These are phyloP conservation scores for Hemibagrus wyckioides DNA, from an alignment of 2,113 vertebrate genomes.

Conservation along the genomic window DNA sequence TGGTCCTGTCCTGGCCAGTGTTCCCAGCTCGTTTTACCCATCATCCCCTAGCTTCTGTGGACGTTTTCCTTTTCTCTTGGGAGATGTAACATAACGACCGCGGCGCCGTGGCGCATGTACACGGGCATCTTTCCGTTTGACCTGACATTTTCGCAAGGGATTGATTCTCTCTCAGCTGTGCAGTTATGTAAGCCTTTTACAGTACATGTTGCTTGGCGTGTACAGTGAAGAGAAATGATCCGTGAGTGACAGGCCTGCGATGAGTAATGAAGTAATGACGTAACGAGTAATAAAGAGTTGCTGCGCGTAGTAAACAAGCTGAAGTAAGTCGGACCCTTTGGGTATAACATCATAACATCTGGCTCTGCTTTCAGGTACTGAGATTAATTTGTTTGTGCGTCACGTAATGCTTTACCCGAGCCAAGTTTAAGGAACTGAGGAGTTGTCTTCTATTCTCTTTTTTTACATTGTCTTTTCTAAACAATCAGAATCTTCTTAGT, in stretches of 20 bases:
- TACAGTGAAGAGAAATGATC: background rate
- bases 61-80: background rate
- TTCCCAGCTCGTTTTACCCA: background rate
- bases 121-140: slow-evolving; percentile 29
- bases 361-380: background rate
- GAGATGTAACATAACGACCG: background rate
- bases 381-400: background rate
- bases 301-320: background rate
- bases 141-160: background rate
- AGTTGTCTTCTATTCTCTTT: background rate
- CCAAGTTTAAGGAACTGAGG: background rate
- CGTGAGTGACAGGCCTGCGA: background rate
- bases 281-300: background rate
- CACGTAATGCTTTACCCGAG: background rate
- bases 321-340: background rate
- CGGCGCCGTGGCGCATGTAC: background rate
- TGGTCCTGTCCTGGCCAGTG: background rate
- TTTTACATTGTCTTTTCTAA: background rate
- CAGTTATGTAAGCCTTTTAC: background rate
- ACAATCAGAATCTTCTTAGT: background rate
- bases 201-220: background rate
- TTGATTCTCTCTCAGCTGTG: background rate
- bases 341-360: slow-evolving; percentile 17
- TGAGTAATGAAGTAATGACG: background rate
- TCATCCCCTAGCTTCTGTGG: background rate